Conservation (phyloP, 2,113 vertebrate species). For the Neogobius melanostomus region DNA sequence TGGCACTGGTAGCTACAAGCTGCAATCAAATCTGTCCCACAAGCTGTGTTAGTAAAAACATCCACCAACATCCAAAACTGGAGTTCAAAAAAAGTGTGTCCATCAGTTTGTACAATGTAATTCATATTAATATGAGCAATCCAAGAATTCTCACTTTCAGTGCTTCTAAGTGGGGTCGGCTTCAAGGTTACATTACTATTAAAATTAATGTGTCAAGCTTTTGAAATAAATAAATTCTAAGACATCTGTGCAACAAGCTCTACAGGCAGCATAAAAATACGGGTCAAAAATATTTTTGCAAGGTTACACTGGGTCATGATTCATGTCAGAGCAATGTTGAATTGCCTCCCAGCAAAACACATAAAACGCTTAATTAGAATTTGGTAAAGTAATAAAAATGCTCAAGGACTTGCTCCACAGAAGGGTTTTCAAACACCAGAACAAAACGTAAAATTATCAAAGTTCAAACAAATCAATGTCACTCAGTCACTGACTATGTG, state of each 20-base stretch:
- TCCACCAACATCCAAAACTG: constrained; percentile 7
- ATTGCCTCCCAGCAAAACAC: constrained; percentile 1
- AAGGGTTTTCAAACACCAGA: background rate
- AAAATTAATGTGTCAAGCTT: background rate
- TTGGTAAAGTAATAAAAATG: background rate
- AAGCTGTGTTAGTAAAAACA: constrained; percentile 9
- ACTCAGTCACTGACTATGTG: background rate
- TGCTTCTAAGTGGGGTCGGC: too few species aligned
- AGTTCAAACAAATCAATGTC: background rate
- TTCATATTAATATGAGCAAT: background rate
- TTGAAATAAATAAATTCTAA: background rate
- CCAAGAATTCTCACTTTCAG: background rate
- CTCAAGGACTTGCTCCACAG: background rate
- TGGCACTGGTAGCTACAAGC: constrained; percentile 1
- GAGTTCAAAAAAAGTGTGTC: background rate
- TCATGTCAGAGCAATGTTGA: constrained; percentile 5
- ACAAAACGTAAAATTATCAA: background rate
- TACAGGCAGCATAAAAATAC: background rate
- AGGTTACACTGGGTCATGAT: constrained; percentile 12
- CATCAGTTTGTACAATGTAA: background rate
- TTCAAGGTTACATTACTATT: too few species aligned
- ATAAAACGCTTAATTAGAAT: background rate
- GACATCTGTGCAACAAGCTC: background rate
- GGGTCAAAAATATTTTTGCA: background rate
- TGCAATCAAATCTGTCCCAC: constrained; percentile 9